phyloP scores from a whole-genome alignment of 2,888 invertebrate genomes.

The Coecobrya sp. region DNA sequence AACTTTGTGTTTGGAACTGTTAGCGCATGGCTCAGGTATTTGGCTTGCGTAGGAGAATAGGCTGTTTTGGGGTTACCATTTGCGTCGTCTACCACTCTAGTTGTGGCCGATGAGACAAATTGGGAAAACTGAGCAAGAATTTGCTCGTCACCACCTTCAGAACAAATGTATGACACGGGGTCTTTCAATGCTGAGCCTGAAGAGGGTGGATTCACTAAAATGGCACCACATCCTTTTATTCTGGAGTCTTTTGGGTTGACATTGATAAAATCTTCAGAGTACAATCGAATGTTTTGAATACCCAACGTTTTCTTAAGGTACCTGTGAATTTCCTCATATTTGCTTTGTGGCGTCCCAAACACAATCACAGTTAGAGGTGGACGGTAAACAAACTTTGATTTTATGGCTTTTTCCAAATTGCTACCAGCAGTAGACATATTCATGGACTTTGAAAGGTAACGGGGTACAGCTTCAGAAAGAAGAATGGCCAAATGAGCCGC shows the following conservation, averaged over 20 bases:
- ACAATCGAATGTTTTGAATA: slow-evolving; percentile 80
- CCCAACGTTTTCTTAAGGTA: slow-evolving; percentile 80
- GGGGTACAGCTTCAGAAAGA: slow-evolving; percentile 81
- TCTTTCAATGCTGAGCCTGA: slow-evolving; percentile 85
- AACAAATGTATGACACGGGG: slow-evolving; percentile 84
- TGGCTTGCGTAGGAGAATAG: slow-evolving; percentile 76
- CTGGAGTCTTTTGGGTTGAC: slow-evolving; percentile 81
- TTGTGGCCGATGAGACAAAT: slow-evolving; percentile 75
- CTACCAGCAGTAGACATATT: slow-evolving; percentile 71
- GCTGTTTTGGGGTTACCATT: slow-evolving; percentile 41
- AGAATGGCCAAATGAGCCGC: slow-evolving; percentile 83
- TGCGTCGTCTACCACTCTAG: background rate
- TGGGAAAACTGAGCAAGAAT: slow-evolving; percentile 81
- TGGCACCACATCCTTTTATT: slow-evolving; percentile 82
- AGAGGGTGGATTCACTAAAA: slow-evolving; percentile 85
- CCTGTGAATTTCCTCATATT: slow-evolving; percentile 79
- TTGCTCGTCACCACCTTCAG: slow-evolving; percentile 85
- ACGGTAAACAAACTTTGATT: slow-evolving; percentile 79
- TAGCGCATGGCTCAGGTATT: slow-evolving; percentile 81
- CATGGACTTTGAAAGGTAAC: slow-evolving; percentile 78
- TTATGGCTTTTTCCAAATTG: slow-evolving; percentile 79
- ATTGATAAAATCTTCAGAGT: slow-evolving; percentile 80
- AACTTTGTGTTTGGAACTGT: slow-evolving; percentile 81
- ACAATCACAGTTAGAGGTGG: slow-evolving; percentile 82
- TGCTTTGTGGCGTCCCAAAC: slow-evolving; percentile 81